phyloP scores from a whole-genome alignment of 1,140 invertebrate genomes.

The Drosophila tani region DNA sequence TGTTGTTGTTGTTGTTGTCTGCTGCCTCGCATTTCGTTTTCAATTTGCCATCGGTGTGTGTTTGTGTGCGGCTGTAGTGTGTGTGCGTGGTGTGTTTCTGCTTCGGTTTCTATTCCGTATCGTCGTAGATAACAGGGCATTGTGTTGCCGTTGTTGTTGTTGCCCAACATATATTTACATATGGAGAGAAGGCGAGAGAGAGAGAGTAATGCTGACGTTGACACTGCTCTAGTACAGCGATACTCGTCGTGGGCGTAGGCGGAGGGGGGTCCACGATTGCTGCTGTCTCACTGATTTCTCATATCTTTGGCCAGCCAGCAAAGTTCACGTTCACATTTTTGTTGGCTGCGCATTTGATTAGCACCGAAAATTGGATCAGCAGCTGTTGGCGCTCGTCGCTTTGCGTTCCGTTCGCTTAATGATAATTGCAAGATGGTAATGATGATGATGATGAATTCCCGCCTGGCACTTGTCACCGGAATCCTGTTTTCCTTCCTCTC shows the following conservation, averaged over 20 bases:
- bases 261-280: background rate
- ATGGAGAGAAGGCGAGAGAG: conserved; percentile 6
- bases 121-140: conserved; percentile 65
- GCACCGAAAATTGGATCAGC: conserved; percentile 49
- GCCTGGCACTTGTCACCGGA: conserved; percentile 24
- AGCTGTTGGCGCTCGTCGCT: conserved; percentile 35
- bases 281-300: conserved; percentile 18
- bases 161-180: conserved; percentile 76
- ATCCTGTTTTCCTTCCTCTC: conserved; percentile 7
- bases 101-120: conserved; percentile 55
- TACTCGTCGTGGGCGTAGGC: conserved; percentile 9
- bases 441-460: conserved; percentile 17
- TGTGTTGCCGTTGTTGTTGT: conserved; percentile 42
- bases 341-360: conserved; percentile 44
- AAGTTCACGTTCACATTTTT: conserved; percentile 41
- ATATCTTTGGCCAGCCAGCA: conserved; percentile 36
- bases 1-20: conserved; percentile 12
- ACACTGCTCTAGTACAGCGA: conserved; percentile 32
- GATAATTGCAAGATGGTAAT: conserved; percentile 11
- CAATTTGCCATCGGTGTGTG: conserved; percentile 49
- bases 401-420: conserved; percentile 10
- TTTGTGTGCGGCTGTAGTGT: conserved; percentile 6
- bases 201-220: conserved; percentile 55
- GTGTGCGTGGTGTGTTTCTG: conserved; percentile 51
- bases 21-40: conserved; percentile 67